Evolutionary conservation across 2,113 vertebrate genomes (phyloP), one percentile per base, ranked within the genome.

Genomic region (Apteryx mantelli): DNA sequence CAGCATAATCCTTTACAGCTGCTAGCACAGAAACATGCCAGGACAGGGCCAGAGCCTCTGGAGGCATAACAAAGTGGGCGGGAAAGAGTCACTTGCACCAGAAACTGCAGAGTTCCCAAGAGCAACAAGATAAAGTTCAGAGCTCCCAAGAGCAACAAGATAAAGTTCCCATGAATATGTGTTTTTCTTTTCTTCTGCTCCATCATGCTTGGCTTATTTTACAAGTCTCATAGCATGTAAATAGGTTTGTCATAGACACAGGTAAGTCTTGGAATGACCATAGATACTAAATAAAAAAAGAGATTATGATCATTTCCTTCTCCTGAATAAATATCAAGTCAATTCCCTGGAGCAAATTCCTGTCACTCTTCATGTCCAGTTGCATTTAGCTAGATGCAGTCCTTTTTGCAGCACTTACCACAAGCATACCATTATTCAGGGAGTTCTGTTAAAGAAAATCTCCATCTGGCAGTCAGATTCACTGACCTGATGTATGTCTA

Each of bases 271-370:
- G 48, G 36, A 80, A 85, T 70, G 38, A 46, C 52, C 83, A 7
- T 34, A 32, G 53, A 83, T 86, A 32, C 46, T 55, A 70, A 91
- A 68, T 69, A 65, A 88, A 73, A 79, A 71, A 56, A 69, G 2
- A 78, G 15, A 66, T 79, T 79, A 50, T 46, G 28, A 81, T 88
- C 0, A 71, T 93, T 91, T 91, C 7, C 30, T 86, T 66, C 69
- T 64, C 44, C 30, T 91, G 50, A 86, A 82, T 73, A 82, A 88
- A 61, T 75, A 58, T 34, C 10, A 13, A 95, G 44, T 94, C 89
- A 56, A 1, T 61, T 44, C 65, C 92, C 50, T 89, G 42, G 53
- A 96, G 95, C 84, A 73, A 94, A 94, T 96, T 95, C 94, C 82
- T 96, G 6, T 78, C 78, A 56, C 56, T 83, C 82, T 78, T 93